Percentiles rank a stretch among this genome's conserved stretches.
Evolutionary conservation across 1,140 invertebrate genomes (phyloP).

Genomic region (Pogonognathellus flavescens): DNA sequence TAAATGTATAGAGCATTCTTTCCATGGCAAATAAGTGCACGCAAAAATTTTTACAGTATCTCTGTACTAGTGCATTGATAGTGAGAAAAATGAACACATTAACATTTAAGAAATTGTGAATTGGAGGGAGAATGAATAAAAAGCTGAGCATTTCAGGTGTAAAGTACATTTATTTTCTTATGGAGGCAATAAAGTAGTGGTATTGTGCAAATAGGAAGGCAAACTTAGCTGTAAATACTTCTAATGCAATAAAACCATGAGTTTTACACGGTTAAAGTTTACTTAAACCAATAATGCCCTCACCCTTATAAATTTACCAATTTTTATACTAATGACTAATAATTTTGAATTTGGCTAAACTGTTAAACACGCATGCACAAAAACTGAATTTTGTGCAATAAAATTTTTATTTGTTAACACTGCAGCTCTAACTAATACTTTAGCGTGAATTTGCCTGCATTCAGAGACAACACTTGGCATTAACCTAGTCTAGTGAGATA

Average conservation of each 20-base stretch:
- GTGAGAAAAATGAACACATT: too few relatives aligned
- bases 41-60: too few relatives aligned
- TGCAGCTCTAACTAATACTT: not conserved
- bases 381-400: not conserved
- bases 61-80: too few relatives aligned
- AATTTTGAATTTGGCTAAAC: not conserved
- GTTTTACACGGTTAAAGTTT: not conserved
- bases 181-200: too few relatives aligned
- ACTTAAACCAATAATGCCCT: not conserved
- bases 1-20: too few relatives aligned
- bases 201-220: too few relatives aligned
- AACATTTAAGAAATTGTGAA: too few relatives aligned
- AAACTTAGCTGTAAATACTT: too few relatives aligned
- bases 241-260: not conserved
- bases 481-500: constrained; percentile 47
- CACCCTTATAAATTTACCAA: not conserved
- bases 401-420: not conserved
- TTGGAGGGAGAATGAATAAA: too few relatives aligned
- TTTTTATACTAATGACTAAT: not conserved
- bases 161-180: too few relatives aligned
- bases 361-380: not conserved
- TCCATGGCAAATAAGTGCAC: too few relatives aligned
- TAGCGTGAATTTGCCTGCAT: not conserved
- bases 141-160: too few relatives aligned
- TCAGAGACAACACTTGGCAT: constrained; percentile 2